Evolutionary conservation across 2,888 invertebrate genomes (phyloP), one percentile per base, ranked within the genome.

Genomic region (Arge pagana): DNA sequence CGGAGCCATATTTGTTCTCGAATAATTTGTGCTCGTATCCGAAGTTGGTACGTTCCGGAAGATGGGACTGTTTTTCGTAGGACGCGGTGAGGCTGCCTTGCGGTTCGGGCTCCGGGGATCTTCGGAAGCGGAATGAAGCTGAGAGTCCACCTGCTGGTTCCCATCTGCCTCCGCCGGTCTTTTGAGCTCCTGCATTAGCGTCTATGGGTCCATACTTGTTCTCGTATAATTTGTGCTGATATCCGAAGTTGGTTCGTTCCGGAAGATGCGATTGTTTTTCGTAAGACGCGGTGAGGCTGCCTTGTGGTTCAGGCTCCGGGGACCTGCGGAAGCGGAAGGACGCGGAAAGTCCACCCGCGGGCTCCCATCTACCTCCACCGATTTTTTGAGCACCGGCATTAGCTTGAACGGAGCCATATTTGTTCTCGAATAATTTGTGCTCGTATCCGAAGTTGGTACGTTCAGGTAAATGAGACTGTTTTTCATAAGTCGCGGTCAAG

Each of bases 401-500:
- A 6, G 42, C 42, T 18, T 19, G n/a, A 30, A 42, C 19, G 11
- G 42, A 42, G 11, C 37, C 37, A 21, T 37, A 23, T 21, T 37
- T 37, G 37, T 37, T 37, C n/a, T 37, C 37, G 21, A 39, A 39
- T 21, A 39, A 15, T n/a, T 39, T 39, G 37, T 39, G 37, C 37
- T 39, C 21, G 37, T 39, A 39, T n/a, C 23, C 37, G 37, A 39
- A 11, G 8, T 39, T 39, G 37, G 11, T 15, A 7, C 37, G 37
- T 39, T 39, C 37, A 3, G 37, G 37, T 6, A 19, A 19, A 2
- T 39, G 19, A 4, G 16, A 10, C n/a, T 39, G 4, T n/a, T 39
- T 39, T 3, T 39, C n/a, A 19, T 23, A 39, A 11, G 37, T 39
- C 2, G 37, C 37, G 21, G 21, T 39, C 21, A 39, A 11, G 2